Percentiles rank a stretch among this genome's conserved stretches.
Evolutionary conservation across 2,797 vertebrate genomes (phyloP).

Genomic region (Darevskia nairensis): DNA sequence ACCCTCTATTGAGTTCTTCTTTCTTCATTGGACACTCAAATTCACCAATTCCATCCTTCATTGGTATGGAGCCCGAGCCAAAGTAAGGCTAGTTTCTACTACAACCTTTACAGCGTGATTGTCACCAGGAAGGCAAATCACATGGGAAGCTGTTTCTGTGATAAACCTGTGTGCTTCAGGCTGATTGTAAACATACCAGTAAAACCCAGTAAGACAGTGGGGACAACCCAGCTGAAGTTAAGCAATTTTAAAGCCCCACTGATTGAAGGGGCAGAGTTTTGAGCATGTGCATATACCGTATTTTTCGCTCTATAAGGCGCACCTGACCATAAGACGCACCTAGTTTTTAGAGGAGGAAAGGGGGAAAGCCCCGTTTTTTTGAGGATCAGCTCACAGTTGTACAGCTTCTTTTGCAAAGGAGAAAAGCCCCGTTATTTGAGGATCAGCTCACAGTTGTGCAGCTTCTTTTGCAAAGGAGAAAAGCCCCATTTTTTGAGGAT

Average conservation of each 20-base stretch:
- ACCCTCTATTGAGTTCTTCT: neutral
- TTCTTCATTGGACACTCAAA: neutral
- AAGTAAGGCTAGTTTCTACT: neutral
- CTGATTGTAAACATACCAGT: neutral
- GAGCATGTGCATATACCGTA: neutral
- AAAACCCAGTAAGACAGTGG: neutral
- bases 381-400: too few relatives aligned
- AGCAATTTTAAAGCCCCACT: neutral
- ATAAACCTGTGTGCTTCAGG: neutral
- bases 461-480: too few relatives aligned
- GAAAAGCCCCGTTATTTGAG: too few relatives aligned
- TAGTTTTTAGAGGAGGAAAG: too few relatives aligned
- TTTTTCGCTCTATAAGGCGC: too few relatives aligned
- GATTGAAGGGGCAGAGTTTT: neutral
- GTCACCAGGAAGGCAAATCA: neutral
- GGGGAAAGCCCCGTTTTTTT: too few relatives aligned
- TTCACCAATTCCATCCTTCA: neutral
- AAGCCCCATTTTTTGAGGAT: too few relatives aligned
- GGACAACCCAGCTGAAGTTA: neutral
- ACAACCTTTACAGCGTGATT: neutral
- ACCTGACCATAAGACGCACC: too few relatives aligned
- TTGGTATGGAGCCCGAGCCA: neutral
- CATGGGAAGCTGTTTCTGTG: neutral
- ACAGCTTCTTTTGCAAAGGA: too few relatives aligned
- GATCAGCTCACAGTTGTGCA: too few relatives aligned